Conservation (phyloP, 2,113 vertebrate genomes). For the Cacatua alba region DNA sequence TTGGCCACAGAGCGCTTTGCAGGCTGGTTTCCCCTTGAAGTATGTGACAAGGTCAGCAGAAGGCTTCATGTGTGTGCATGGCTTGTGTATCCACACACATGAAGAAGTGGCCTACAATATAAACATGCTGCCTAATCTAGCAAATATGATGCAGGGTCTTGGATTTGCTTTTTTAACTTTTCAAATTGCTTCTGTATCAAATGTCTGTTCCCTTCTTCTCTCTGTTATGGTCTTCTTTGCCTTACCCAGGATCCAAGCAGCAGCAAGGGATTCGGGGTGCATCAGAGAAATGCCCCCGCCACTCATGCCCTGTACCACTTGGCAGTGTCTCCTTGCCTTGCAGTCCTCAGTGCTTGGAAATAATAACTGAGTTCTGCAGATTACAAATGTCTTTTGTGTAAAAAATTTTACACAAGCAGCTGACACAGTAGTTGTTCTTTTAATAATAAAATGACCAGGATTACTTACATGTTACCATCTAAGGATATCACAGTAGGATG, state of each 20-base stretch:
- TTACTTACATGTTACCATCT: background rate
- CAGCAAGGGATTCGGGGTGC: rapidly evolving
- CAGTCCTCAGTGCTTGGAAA: background rate
- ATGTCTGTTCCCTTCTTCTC: background rate
- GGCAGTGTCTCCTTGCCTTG: background rate
- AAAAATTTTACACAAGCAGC: background rate
- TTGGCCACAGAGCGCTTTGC: background rate
- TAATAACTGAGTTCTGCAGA: background rate
- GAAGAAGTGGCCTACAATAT: background rate
- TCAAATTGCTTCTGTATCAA: background rate
- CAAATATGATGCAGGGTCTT: background rate
- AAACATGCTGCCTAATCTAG: background rate
- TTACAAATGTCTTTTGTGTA: background rate
- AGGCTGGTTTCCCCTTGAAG: background rate
- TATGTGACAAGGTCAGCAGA: background rate
- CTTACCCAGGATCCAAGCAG: background rate
- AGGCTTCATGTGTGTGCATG: background rate
- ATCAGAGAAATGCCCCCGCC: background rate
- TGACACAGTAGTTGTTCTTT: background rate
- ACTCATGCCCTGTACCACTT: background rate
- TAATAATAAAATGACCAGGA: background rate
- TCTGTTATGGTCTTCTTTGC: background rate
- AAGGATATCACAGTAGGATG: background rate
- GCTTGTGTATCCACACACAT: background rate
- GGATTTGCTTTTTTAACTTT: background rate